Base-by-base conservation (phyloP, 2,113 vertebrate species). In the Dipodomys ordii region DNA sequence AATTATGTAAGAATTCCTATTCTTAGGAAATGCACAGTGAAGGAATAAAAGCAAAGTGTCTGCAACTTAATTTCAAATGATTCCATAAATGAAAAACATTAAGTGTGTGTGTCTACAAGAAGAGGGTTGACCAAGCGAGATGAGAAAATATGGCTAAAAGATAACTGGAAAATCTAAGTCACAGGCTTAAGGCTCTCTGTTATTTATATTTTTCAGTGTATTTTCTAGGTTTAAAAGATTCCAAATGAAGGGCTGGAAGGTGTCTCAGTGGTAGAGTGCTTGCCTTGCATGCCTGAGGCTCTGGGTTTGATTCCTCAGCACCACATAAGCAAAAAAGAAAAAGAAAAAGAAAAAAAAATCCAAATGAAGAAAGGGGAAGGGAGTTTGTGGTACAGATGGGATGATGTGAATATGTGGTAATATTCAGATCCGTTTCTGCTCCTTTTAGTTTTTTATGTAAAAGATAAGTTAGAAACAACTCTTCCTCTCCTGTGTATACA, bases 401-500 rank as follows among this genome's bases (percentile, higher is more conserved):
- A 13, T 46, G 35, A 87, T 46, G 23, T 30, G 62, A 80, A 15
- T 60, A 35, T 12, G 1, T 72, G 65, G 53, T 39, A 44, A 3
- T 88, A 67, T 18, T 1, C 53, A 57, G 53, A 57, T 57, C 12
- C 15, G 3, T 57, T 57, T 57, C 53, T 57, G 53, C 53, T 57
- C 15, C 11, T 57, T 57, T 57, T 57, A 57, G 12, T 57, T 57
- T 49, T 57, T 57, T 57, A 27, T 8, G 32, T 44, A 64, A 57
- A 74, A 60, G 22, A 64, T 87, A 92, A 20, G 35, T 77, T 76
- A 28, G 68, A 88, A 88, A 57, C 39, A 53, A 28, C 53, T 19
- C 4, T 19, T 32, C 6, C 3, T 0, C 7, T 15, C 22, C 4
- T 13, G 3, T 39, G 12, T 11, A 0, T 65, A 69, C 1, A 27